Conservation (phyloP, 2,888 invertebrate genomes). For the Rambutsinella grinnellia region DNA sequence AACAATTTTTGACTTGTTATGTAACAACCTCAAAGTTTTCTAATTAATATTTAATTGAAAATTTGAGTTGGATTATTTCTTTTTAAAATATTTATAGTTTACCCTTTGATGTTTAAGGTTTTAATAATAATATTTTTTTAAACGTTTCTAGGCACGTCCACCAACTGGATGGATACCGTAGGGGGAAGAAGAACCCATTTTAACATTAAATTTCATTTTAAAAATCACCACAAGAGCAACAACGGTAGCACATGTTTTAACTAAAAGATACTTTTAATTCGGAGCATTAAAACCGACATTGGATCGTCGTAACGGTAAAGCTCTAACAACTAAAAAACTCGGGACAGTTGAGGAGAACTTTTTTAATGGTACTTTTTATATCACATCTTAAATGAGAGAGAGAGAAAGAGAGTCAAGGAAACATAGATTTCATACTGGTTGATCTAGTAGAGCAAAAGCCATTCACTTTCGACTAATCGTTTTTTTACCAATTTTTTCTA, state of each 20-base stretch:
- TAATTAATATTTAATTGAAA: too few species aligned
- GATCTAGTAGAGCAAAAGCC: background rate
- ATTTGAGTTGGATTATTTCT: too few species aligned
- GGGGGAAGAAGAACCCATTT: constrained; percentile 51
- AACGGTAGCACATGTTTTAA: too few species aligned
- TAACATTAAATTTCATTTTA: constrained; percentile 7
- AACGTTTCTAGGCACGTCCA: constrained; percentile 53
- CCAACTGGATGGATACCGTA: constrained; percentile 48
- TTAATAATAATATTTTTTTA: too few species aligned
- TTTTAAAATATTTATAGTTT: too few species aligned
- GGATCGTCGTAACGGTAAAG: too few species aligned
- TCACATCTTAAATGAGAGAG: background rate
- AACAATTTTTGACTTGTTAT: too few species aligned
- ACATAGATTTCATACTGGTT: background rate
- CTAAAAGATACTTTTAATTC: too few species aligned
- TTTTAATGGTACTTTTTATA: background rate
- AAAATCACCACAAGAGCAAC: background rate
- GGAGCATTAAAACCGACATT: too few species aligned
- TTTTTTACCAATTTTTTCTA: background rate
- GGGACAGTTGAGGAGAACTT: background rate
- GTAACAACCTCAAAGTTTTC: too few species aligned
- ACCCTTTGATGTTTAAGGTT: too few species aligned
- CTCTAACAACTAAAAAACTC: background rate
- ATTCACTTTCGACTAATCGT: background rate
- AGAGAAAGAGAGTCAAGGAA: background rate